Conservation (phyloP, 2,888 invertebrate species). For the Leptinotarsa peninsularis region DNA sequence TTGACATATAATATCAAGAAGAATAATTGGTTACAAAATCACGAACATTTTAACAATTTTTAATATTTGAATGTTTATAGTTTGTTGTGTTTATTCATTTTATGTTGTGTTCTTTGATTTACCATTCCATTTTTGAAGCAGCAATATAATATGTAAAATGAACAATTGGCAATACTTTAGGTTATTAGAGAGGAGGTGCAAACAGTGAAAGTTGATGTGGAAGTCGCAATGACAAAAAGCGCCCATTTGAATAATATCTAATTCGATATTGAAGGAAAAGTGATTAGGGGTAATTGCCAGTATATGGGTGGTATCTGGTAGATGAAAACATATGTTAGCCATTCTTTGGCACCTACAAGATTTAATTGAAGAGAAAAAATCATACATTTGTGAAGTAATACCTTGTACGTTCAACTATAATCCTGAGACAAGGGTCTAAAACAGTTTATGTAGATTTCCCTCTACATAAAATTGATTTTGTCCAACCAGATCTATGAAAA, state of each 20-base stretch:
- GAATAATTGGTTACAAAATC: no score
- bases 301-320: constrained; percentile 14
- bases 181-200: background rate
- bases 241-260: background rate
- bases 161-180: background rate
- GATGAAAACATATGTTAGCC: constrained; percentile 14
- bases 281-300: background rate
- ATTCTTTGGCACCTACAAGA: constrained; percentile 17
- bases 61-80: no score
- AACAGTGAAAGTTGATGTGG: constrained; percentile 9
- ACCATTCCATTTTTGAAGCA: no score
- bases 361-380: constrained; percentile 7
- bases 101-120: no score
- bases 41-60: no score
- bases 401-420: background rate
- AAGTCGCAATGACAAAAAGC: constrained; percentile 16
- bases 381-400: constrained; percentile 9
- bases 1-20: no score
- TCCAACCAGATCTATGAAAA: background rate
- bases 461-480: background rate
- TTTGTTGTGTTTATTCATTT: no score
- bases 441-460: background rate
- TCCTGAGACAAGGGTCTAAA: background rate
- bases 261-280: background rate
- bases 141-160: no score